phyloP scores from a whole-genome alignment of 2,797 vertebrate genomes.

The Petrocephalus sullivani region DNA sequence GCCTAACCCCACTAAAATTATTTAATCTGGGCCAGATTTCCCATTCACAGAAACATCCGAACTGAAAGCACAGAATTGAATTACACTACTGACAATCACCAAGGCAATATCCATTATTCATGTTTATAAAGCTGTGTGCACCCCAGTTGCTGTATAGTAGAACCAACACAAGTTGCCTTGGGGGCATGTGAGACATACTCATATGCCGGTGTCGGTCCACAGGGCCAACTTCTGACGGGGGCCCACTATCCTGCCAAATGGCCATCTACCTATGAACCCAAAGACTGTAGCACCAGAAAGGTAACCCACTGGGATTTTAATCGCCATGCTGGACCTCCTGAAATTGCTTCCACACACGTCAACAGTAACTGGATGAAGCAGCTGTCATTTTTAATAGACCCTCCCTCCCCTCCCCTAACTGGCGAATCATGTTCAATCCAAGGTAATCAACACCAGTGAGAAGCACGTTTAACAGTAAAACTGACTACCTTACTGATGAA shows the following conservation, averaged over 20 bases:
- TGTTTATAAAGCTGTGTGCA: slow-evolving; percentile 4
- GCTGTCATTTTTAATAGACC: slow-evolving; percentile 64
- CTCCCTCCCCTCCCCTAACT: slow-evolving; percentile 38
- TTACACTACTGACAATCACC: neutral
- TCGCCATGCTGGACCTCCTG: slow-evolving; percentile 31
- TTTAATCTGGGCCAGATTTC: neutral
- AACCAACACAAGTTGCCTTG: neutral
- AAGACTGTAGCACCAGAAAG: neutral
- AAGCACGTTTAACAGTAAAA: slow-evolving; percentile 27
- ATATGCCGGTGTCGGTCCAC: neutral
- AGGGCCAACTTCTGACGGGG: neutral
- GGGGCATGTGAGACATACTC: neutral
- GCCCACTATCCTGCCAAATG: neutral
- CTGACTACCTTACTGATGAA: slow-evolving; percentile 27
- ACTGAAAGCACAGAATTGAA: neutral
- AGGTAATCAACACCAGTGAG: slow-evolving; percentile 59
- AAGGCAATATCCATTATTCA: neutral
- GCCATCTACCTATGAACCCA: neutral
- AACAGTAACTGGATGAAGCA: slow-evolving; percentile 41
- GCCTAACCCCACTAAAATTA: neutral
- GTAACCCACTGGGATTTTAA: neutral
- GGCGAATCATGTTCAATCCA: slow-evolving; percentile 26
- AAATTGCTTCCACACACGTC: neutral
- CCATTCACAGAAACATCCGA: neutral
- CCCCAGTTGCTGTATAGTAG: neutral